Conservation (phyloP, 1,140 invertebrate species). For the Ectropis grisescens region DNA sequence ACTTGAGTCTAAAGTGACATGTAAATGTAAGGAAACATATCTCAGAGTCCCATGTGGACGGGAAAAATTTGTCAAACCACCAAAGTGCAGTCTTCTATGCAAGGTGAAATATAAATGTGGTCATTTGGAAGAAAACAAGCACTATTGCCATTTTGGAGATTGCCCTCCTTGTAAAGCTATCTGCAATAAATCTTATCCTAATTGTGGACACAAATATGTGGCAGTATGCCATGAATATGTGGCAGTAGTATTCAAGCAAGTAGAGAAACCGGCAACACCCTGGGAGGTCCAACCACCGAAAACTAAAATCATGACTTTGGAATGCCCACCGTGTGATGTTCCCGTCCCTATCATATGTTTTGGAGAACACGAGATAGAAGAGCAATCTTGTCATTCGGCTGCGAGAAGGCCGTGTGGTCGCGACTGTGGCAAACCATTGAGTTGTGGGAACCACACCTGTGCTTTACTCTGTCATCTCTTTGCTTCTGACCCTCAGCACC, state of each 20-base stretch:
- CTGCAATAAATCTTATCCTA: slow-evolving; percentile 73
- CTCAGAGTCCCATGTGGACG: slow-evolving; percentile 89
- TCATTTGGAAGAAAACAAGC: slow-evolving; percentile 84
- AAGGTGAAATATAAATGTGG: slow-evolving; percentile 71
- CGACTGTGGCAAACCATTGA: slow-evolving; percentile 76
- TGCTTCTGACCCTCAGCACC: slow-evolving; percentile 45
- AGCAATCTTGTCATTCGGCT: slow-evolving; percentile 82
- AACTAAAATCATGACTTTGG: slow-evolving; percentile 74
- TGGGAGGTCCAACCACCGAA: slow-evolving; percentile 80
- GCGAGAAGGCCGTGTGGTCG: slow-evolving; percentile 80
- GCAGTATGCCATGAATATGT: slow-evolving; percentile 86
- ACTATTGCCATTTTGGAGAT: slow-evolving; percentile 89
- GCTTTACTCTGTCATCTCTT: slow-evolving; percentile 80
- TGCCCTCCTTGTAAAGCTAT: slow-evolving; percentile 87
- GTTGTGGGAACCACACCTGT: slow-evolving; percentile 88
- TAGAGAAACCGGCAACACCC: slow-evolving; percentile 77
- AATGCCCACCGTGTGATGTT: slow-evolving; percentile 80
- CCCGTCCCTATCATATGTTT: slow-evolving; percentile 82
- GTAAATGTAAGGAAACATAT: slow-evolving; percentile 85
- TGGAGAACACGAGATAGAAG: slow-evolving; percentile 84
- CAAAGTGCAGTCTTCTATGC: slow-evolving; percentile 82
- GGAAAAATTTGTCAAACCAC: slow-evolving; percentile 81
- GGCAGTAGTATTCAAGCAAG: slow-evolving; percentile 73
- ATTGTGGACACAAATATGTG: slow-evolving; percentile 84
- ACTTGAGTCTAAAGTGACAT: slow-evolving; percentile 82